Percentiles rank a stretch among this genome's conserved stretches.
Evolutionary conservation across 53 echinoderm and acorn worm genomes (phyloP).

Genomic region (Henricia sp.): DNA sequence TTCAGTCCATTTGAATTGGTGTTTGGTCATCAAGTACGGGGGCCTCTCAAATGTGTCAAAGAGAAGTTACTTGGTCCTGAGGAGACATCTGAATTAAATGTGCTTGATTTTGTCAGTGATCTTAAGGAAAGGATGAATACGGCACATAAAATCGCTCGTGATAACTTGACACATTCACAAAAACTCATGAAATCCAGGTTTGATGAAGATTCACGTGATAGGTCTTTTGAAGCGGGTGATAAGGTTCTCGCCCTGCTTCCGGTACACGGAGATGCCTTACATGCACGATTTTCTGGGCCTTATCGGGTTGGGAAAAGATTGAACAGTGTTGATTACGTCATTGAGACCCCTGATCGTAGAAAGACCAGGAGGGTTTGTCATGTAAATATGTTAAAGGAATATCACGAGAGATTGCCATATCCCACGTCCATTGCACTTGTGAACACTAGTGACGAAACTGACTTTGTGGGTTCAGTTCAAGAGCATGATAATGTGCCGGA

Average conservation of each 20-base stretch:
- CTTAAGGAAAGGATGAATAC: constrained; percentile 47
- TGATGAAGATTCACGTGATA: constrained; percentile 32
- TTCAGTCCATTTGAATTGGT: constrained; percentile 79
- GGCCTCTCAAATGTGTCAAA: constrained; percentile 62
- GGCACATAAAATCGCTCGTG: constrained; percentile 58
- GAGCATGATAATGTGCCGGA: not conserved
- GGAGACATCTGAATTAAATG: not conserved
- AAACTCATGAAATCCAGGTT: constrained; percentile 51
- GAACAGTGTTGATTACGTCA: constrained; percentile 54
- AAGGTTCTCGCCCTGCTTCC: constrained; percentile 70
- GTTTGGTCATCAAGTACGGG: constrained; percentile 60
- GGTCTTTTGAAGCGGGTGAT: constrained; percentile 59
- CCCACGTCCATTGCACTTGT: not conserved
- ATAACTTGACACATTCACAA: constrained; percentile 58
- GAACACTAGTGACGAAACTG: too few species aligned
- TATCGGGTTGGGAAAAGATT: constrained; percentile 53
- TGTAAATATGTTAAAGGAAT: constrained; percentile 72
- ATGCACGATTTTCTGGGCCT: constrained; percentile 59
- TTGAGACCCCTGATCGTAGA: constrained; percentile 60
- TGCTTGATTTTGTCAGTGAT: constrained; percentile 68
- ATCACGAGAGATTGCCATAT: constrained; percentile 15
- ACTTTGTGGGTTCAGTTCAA: too few species aligned
- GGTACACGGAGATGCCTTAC: constrained; percentile 35
- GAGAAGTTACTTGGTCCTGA: too few species aligned
- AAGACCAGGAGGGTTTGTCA: constrained; percentile 68